Percentiles rank a stretch among this genome's conserved stretches.
Conservation (phyloP, 1,140 invertebrate genomes). For the Chymomyza costata region DNA sequence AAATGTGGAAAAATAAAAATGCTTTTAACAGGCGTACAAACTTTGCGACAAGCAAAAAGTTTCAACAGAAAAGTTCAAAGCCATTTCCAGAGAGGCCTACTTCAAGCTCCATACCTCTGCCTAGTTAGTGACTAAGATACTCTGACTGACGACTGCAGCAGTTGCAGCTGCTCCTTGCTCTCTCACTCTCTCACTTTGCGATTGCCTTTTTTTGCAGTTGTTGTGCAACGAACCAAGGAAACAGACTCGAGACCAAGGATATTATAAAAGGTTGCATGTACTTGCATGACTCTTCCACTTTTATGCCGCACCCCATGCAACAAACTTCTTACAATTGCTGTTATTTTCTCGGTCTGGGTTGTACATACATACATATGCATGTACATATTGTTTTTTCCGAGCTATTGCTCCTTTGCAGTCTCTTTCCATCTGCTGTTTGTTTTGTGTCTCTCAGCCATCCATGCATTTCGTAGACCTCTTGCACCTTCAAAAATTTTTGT, state of each 20-base stretch:
- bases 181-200: too few species aligned
- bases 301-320: slow-evolving; percentile 18
- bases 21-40: slow-evolving; percentile 53
- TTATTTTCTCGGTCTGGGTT: too few species aligned
- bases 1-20: slow-evolving; percentile 60
- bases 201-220: slow-evolving; percentile 51
- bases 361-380: too few species aligned
- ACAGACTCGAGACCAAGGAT: not conserved
- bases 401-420: too few species aligned
- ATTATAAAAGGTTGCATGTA: slow-evolving; percentile 1
- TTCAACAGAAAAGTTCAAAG: too few species aligned
- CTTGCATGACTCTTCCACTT: not conserved
- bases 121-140: too few species aligned
- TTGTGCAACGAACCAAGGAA: slow-evolving; percentile 51
- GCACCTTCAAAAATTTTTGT: slow-evolving; percentile 48
- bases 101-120: too few species aligned
- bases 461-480: slow-evolving; percentile 28
- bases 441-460: slow-evolving; percentile 19
- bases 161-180: slow-evolving; percentile 20
- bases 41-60: slow-evolving; percentile 26
- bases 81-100: too few species aligned
- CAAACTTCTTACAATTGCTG: slow-evolving; percentile 1
- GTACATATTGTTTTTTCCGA: too few species aligned
- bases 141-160: too few species aligned
- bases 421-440: not conserved